Base-by-base conservation (phyloP, 2,113 vertebrate species). In the Ancistrus triradiatus region DNA sequence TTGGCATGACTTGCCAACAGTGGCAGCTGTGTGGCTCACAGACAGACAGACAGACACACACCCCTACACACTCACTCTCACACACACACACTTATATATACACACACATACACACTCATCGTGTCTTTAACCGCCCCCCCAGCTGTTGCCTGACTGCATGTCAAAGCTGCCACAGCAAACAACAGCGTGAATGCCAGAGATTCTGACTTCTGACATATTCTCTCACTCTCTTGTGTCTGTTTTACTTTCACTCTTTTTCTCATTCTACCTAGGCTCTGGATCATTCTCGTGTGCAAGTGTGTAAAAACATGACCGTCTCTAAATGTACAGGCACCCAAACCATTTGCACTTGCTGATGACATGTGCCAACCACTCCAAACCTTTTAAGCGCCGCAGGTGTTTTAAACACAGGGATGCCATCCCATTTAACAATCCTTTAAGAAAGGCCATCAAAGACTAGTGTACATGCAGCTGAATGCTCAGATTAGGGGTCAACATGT, bases 131-230 rank as follows among this genome's bases (percentile, higher is more conserved):
- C 58, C 13, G 8, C 33, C 64, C 50, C n/a, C 71, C 63, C 63
- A 73, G 66, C 66, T 69, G 71, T 68, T 73, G 48, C 24, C 49
- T 60, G 55, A 58, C 55, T 55, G 61, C 71, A 63, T 69, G 52
- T 59, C 60, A 63, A 37, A 56, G 61, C 48, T 73, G 61, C 71
- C 66, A 59, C 53, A 68, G 66, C 22, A 18, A 73, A 48, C 47
- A 48, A 42, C 14, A 69, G 66, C 43, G n/a, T 43, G 33, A 64
- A 65, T 74, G 66, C 61, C 56, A 64, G 35, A 64, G 49, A 74
- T 65, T 74, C 43, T 74, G 44, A 40, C 61, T 74, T 66, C 19
- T 63, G 53, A 47, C 55, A 55, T 47, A 55, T n/a, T n/a, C 31
- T 40, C 59, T 18, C 19, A 37, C 33, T 10, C 46, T 19, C 18